phyloP scores from a whole-genome alignment of 2,797 vertebrate species.

The Myotis planiceps region DNA sequence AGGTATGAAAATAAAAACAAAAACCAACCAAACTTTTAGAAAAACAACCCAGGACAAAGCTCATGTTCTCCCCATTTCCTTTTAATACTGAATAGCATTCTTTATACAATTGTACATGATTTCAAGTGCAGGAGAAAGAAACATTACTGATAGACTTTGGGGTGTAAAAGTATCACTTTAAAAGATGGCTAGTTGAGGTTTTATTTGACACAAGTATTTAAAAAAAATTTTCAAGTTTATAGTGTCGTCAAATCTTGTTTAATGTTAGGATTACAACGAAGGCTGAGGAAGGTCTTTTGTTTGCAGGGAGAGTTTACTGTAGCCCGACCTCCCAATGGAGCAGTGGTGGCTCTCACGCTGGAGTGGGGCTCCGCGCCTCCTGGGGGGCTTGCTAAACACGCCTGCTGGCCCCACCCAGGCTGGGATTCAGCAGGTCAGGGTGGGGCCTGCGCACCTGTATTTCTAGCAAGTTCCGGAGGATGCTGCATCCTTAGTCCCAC shows the following conservation, averaged over 20 bases:
- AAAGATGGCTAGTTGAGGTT: neutral
- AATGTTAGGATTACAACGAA: neutral
- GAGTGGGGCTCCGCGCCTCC: neutral
- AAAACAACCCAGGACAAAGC: neutral
- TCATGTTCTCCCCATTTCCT: conserved; percentile 29
- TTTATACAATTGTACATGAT: conserved; percentile 29
- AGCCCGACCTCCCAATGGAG: neutral
- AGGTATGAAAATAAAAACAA: neutral
- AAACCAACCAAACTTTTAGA: neutral
- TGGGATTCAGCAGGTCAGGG: neutral
- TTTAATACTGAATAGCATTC: conserved; percentile 74
- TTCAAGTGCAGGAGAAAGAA: conserved; percentile 67
- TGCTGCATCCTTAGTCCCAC: neutral
- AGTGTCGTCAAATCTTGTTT: neutral
- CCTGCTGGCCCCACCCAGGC: neutral
- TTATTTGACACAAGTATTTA: conserved; percentile 5
- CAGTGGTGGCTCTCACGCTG: neutral
- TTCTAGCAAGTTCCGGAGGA: neutral
- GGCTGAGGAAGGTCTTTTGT: neutral
- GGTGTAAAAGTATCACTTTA: conserved; percentile 50
- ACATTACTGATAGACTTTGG: conserved; percentile 26
- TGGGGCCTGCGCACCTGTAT: neutral
- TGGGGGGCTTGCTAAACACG: neutral
- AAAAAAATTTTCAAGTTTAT: conserved; percentile 47
- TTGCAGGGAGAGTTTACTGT: neutral